A percentile compares a stretch with the other conserved stretches of the same genome.
phyloP scores from a whole-genome alignment of 2,888 invertebrate genomes.

The Marasmarcha lunaedactyla region DNA sequence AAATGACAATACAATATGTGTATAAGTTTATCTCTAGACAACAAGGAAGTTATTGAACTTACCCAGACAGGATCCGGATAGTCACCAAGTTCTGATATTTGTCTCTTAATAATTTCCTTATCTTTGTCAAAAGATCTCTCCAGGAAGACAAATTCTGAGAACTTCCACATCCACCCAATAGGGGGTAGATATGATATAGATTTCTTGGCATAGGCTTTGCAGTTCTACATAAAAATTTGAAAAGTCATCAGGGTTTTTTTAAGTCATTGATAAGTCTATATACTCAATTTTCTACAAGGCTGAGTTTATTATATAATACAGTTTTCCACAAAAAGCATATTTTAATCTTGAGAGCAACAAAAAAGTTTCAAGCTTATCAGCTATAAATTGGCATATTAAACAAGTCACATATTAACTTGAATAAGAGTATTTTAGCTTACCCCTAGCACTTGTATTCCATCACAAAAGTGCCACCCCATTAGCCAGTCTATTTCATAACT shows the following conservation, averaged over 20 bases:
- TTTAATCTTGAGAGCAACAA: too few species aligned
- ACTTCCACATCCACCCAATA: constrained; percentile 97
- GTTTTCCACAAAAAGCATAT: too few species aligned
- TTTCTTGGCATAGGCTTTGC: constrained; percentile 95
- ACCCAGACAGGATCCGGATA: constrained; percentile 94
- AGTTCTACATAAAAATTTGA: constrained; percentile 80
- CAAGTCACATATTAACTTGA: not conserved
- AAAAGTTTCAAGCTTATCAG: too few species aligned
- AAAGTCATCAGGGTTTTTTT: too few species aligned
- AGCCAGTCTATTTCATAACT: constrained; percentile 97
- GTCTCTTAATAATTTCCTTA: constrained; percentile 81
- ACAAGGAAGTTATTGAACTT: constrained; percentile 26
- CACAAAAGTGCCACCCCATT: constrained; percentile 91
- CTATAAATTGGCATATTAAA: too few species aligned
- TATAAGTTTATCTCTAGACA: not conserved
- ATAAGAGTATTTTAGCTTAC: constrained; percentile 57
- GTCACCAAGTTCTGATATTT: constrained; percentile 84
- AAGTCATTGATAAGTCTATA: too few species aligned
- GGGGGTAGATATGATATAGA: constrained; percentile 91
- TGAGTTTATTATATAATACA: too few species aligned
- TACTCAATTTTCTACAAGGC: too few species aligned
- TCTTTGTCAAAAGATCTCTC: constrained; percentile 94
- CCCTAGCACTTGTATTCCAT: constrained; percentile 83
- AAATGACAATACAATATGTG: too few species aligned
- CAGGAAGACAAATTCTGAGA: constrained; percentile 93